Conservation (phyloP, 1,140 invertebrate species). For the Rhyzopertha dominica region DNA sequence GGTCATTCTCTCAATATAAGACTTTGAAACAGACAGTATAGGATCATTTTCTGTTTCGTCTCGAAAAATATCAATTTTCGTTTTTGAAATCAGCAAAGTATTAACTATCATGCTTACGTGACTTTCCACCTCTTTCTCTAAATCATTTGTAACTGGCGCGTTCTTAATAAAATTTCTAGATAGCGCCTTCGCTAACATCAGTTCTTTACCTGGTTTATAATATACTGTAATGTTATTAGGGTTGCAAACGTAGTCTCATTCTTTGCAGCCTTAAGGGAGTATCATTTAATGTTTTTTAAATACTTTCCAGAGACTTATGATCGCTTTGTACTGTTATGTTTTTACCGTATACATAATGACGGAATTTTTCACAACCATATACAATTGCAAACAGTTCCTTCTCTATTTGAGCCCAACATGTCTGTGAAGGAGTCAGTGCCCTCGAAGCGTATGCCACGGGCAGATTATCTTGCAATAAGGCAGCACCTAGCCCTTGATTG, state of each 20-base stretch:
- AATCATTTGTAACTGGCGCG: no score
- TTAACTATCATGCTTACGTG: no score
- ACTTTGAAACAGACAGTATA: no score
- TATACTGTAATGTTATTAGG: conserved; percentile 28
- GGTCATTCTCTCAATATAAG: no score
- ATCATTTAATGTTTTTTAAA: conserved; percentile 34
- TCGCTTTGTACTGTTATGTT: conserved; percentile 42
- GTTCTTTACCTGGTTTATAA: conserved; percentile 30
- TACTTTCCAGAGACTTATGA: conserved; percentile 41
- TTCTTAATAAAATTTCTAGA: conserved; percentile 30
- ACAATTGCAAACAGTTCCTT: conserved; percentile 51
- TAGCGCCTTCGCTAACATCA: conserved; percentile 41
- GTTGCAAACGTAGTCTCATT: conserved; percentile 27
- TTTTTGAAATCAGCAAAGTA: no score
- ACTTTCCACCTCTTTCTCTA: no score
- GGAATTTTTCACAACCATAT: conserved; percentile 44
- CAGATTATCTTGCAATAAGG: conserved; percentile 25
- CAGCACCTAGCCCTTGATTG: conserved; percentile 24
- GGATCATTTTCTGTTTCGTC: no score
- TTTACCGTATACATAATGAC: conserved; percentile 43
- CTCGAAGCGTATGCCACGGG: conserved; percentile 39
- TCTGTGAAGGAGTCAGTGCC: conserved; percentile 24
- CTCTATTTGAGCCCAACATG: conserved; percentile 42
- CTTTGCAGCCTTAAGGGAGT: conserved; percentile 25
- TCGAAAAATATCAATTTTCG: no score